Evolutionary conservation across 2,888 invertebrate genomes (phyloP).

Genomic region (Dasysyrphus tricinctus): DNA sequence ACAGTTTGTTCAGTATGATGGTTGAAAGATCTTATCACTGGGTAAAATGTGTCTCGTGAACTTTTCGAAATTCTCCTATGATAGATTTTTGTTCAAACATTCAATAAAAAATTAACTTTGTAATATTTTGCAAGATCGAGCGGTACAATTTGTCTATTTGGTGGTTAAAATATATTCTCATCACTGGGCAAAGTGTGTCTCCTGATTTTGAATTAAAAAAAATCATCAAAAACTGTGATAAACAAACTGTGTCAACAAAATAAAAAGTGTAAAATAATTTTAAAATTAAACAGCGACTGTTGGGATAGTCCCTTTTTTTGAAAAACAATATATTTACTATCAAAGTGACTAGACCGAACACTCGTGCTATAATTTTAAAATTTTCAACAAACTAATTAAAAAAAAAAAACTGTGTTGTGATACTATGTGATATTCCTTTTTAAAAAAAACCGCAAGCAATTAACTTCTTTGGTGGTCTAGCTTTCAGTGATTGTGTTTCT

Average conservation of each 20-base stretch:
- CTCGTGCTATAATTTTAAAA: conserved; percentile 84
- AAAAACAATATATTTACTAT: conserved; percentile 22
- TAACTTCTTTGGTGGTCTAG: conserved; percentile 83
- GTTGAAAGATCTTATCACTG: conserved; percentile 61
- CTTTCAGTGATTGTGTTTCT: conserved; percentile 81
- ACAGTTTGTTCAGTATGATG: conserved; percentile 65
- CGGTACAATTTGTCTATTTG: conserved; percentile 80
- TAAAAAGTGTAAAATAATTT: conserved; percentile 75
- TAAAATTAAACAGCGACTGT: conserved; percentile 83
- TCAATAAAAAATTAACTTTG: no score
- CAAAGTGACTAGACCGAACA: conserved; percentile 84
- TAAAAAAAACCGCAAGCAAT: conserved; percentile 76
- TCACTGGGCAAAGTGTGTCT: conserved; percentile 83
- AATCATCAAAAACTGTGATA: conserved; percentile 16
- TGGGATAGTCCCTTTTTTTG: conserved; percentile 82
- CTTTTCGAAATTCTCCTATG: conserved; percentile 14
- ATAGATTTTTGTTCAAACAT: not conserved
- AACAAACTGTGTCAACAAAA: not conserved
- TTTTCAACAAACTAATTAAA: conserved; percentile 76
- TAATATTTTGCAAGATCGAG: conserved; percentile 68
- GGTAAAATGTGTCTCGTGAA: conserved; percentile 64
- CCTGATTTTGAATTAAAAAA: conserved; percentile 74
- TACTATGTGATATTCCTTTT: not conserved
- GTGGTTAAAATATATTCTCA: conserved; percentile 72
- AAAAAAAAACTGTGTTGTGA: not conserved